A percentile compares a stretch with the other conserved stretches of the same genome.
These are phyloP conservation scores for Drosophila yakuba DNA, from an alignment of 1,140 invertebrate species.

Conservation along the genomic window DNA sequence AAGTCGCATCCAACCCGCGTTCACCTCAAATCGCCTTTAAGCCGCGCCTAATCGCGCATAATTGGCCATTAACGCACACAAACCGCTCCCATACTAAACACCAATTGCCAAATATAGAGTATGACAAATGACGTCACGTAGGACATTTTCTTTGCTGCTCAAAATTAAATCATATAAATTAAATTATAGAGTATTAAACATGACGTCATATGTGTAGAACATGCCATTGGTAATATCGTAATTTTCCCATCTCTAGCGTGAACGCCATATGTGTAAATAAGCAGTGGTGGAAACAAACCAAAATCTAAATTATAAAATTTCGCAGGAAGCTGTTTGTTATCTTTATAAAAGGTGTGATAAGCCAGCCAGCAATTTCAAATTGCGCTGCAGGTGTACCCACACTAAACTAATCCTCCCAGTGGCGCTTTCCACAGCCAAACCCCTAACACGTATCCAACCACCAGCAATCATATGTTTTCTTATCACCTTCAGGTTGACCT, in stretches of 20 bases:
- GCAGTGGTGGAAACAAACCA: neutral
- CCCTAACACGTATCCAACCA: constrained; percentile 8
- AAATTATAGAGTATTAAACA: no score
- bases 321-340: neutral
- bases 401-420: neutral
- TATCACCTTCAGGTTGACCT: constrained; percentile 77
- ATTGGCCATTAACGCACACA: no score
- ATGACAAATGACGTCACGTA: no score
- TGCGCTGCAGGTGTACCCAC: constrained; percentile 2
- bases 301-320: constrained; percentile 6
- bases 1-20: no score
- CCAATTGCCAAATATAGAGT: no score
- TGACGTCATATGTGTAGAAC: no score
- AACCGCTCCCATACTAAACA: no score
- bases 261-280: neutral
- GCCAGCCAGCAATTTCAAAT: neutral
- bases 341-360: constrained; percentile 14
- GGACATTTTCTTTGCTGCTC: no score
- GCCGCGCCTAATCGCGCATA: no score
- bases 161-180: no score
- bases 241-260: neutral
- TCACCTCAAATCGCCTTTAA: no score
- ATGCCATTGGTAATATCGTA: neutral
- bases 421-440: neutral
- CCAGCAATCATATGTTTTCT: constrained; percentile 44